A percentile compares a stretch with the other conserved stretches of the same genome.
Evolutionary conservation across 1,140 invertebrate species (phyloP).

Genomic region (Drosophila miranda): DNA sequence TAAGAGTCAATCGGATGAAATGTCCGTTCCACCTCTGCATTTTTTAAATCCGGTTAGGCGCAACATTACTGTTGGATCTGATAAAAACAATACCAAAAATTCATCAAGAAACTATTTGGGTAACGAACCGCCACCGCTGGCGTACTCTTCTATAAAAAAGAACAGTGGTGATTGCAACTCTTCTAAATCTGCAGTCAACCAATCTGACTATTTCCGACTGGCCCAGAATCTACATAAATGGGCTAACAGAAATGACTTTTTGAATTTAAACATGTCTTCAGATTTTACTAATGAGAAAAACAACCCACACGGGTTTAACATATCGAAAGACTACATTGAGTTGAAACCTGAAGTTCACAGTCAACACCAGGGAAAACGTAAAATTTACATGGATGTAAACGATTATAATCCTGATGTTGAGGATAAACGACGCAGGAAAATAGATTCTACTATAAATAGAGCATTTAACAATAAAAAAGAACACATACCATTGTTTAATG

Average conservation of each 20-base stretch:
- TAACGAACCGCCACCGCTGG: slow-evolving; percentile 37
- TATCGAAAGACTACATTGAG: slow-evolving; percentile 59
- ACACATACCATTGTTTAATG: slow-evolving; percentile 85
- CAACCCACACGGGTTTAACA: slow-evolving; percentile 47
- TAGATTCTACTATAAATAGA: slow-evolving; percentile 29
- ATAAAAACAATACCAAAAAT: slow-evolving; percentile 12
- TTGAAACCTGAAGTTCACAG: slow-evolving; percentile 35
- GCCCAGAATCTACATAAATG: slow-evolving; percentile 89
- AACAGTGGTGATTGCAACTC: slow-evolving; percentile 84
- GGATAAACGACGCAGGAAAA: slow-evolving; percentile 45
- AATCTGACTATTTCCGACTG: slow-evolving; percentile 92
- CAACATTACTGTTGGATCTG: slow-evolving; percentile 16
- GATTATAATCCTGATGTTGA: slow-evolving; percentile 21
- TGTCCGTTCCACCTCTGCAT: slow-evolving; percentile 82
- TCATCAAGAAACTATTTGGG: background rate
- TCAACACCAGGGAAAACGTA: slow-evolving; percentile 36
- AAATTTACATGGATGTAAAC: slow-evolving; percentile 37
- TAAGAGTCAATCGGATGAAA: slow-evolving; percentile 79
- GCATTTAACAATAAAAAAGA: slow-evolving; percentile 60
- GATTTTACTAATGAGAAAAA: slow-evolving; percentile 27
- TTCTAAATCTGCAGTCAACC: slow-evolving; percentile 88
- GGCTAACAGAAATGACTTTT: slow-evolving; percentile 84
- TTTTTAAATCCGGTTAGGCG: slow-evolving; percentile 53
- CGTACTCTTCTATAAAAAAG: slow-evolving; percentile 25
- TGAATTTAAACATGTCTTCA: slow-evolving; percentile 61